Evolutionary conservation across 2,888 invertebrate genomes (phyloP), one percentile per base, ranked within the genome.

Genomic region (Acleris sparsana): DNA sequence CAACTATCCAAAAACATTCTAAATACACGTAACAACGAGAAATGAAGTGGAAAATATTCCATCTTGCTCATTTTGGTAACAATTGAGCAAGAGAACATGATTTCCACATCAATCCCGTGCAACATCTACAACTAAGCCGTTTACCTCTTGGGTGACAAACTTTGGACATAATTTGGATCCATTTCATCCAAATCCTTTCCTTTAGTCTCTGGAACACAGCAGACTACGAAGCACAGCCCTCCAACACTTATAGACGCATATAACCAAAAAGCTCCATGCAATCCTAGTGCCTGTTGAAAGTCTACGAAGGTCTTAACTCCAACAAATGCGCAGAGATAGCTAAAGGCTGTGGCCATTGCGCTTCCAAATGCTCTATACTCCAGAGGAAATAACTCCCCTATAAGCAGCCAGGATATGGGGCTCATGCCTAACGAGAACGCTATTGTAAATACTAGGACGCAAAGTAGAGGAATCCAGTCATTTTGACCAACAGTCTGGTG

Each of bases 181-280:
- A 98, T 97, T 86, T 98, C 97, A 82, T 97, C 97, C 75, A 98
- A 91, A 80, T 97, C 97, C 74, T 96, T 96, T 0, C 98, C 98
- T 84, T 97, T 97, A 5, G 98, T 98, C 89, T 98, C 98, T 0
- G 98, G 98, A 9, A 98, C 96, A 82, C 95, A 96, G 78, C 96
- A 95, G 3, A 96, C 96, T 1, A 97, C 96, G 84, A 97, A 98
- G 82, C 97, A 95, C 13, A 97, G 90, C 18, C 97, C 96, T 25
- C 96, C 94, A 0, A 97, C 94, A 55, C 97, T 96, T 79, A 97
- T 95, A 62, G 95, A 95, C 0, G 97, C 96, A 85, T 97, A 98
- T 70, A 98, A 90, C 96, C 97, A 97, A 86, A 98, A 98, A 2
- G 97, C 96, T 1, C 97, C 97, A 80, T 96, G 95, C 43, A 97